phyloP scores from a whole-genome alignment of 2,113 vertebrate species.

The Gopherus flavomarginatus region DNA sequence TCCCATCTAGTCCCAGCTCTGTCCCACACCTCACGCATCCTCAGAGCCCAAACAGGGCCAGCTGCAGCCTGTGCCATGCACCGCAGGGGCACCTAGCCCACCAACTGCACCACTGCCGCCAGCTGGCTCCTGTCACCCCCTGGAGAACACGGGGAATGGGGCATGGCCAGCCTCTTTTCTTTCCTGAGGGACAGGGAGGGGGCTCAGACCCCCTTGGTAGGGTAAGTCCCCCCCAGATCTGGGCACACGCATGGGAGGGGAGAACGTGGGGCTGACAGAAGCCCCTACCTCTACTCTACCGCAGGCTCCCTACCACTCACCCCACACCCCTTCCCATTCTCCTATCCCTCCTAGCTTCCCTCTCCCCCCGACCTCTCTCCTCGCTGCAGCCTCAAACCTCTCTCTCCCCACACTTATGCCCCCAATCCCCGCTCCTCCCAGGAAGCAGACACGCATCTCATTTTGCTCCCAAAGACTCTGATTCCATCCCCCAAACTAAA shows the following conservation, averaged over 20 bases:
- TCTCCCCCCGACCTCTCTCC: too few species aligned
- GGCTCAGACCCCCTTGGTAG: not conserved
- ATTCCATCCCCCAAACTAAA: too few species aligned
- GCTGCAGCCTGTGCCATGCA: too few species aligned
- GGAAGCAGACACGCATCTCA: too few species aligned
- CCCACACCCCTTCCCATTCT: not conserved
- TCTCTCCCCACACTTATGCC: too few species aligned
- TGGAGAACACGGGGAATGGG: not conserved
- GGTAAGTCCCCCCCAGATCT: too few species aligned
- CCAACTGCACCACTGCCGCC: not conserved
- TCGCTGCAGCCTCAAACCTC: too few species aligned
- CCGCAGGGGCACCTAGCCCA: not conserved
- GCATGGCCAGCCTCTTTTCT: not conserved
- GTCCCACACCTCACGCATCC: too few species aligned
- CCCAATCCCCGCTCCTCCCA: too few species aligned
- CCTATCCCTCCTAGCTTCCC: not conserved
- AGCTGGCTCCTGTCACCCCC: accelerated
- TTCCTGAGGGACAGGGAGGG: not conserved
- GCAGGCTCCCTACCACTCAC: too few species aligned
- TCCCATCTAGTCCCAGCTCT: too few species aligned
- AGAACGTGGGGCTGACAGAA: not conserved
- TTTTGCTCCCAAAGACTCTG: not conserved
- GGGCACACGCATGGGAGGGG: not conserved
- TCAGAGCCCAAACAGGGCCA: too few species aligned
- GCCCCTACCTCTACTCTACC: not conserved